phyloP scores from a whole-genome alignment of 2,888 invertebrate genomes.

The Reticulitermes lucifugus region DNA sequence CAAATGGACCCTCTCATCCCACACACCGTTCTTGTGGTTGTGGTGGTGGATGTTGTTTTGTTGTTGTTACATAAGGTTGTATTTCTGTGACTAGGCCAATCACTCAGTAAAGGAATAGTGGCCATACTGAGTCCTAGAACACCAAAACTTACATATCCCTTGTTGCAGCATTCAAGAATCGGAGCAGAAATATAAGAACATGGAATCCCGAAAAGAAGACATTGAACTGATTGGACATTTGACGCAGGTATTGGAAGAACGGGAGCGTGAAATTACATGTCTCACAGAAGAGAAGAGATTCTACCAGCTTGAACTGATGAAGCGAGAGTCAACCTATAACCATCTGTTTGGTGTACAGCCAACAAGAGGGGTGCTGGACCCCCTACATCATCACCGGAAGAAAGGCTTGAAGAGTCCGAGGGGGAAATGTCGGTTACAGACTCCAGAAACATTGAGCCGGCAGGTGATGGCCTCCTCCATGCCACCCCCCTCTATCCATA shows the following conservation, averaged over 20 bases:
- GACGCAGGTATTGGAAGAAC: constrained; percentile 68
- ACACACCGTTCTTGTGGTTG: too few species aligned
- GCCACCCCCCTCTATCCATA: too few species aligned
- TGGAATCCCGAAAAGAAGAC: constrained; percentile 70
- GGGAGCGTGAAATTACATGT: constrained; percentile 69
- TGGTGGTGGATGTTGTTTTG: too few species aligned
- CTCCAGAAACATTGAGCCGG: too few species aligned
- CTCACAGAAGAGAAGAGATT: constrained; percentile 70
- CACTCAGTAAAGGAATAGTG: too few species aligned
- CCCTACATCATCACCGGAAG: background rate
- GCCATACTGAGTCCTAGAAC: too few species aligned
- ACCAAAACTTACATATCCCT: background rate
- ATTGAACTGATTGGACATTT: constrained; percentile 67
- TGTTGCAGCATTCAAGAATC: constrained; percentile 48
- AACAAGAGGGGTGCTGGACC: too few species aligned
- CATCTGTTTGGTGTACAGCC: background rate
- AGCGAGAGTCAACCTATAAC: constrained; percentile 4
- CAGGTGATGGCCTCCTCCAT: too few species aligned
- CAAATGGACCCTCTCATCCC: too few species aligned
- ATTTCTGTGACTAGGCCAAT: too few species aligned
- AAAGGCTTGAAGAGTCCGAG: background rate
- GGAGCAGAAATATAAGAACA: constrained; percentile 60
- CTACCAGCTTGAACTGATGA: constrained; percentile 66
- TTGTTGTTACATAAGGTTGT: too few species aligned
- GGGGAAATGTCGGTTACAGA: too few species aligned